phyloP scores from a whole-genome alignment of 2,113 vertebrate genomes.

The human region DNA sequence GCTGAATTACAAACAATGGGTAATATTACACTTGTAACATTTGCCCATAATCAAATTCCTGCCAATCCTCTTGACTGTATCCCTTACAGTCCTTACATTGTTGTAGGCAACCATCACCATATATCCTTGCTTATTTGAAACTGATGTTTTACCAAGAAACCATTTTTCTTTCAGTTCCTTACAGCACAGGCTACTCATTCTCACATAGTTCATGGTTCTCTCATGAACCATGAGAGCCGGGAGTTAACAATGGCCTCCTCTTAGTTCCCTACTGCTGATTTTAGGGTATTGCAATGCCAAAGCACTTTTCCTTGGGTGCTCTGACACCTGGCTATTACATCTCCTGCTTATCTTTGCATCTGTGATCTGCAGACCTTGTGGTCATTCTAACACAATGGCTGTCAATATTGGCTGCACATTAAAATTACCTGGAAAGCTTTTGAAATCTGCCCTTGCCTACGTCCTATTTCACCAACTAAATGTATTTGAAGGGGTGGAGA shows the following conservation, averaged over 20 bases:
- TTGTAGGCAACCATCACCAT: background rate
- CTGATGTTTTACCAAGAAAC: background rate
- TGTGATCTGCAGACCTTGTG: background rate
- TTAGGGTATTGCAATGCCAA: background rate
- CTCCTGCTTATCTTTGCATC: background rate
- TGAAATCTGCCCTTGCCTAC: background rate
- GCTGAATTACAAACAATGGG: background rate
- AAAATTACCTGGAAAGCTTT: background rate
- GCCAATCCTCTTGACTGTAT: background rate
- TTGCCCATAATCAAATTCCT: background rate
- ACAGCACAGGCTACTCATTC: background rate
- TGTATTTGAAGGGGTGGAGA: background rate
- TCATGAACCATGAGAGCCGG: background rate
- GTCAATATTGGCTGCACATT: background rate
- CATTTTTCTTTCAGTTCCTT: background rate
- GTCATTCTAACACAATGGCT: background rate
- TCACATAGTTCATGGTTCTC: no score
- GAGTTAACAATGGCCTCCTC: background rate
- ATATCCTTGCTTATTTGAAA: background rate
- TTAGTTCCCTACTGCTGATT: background rate
- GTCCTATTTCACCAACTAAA: background rate
- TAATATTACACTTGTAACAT: background rate
- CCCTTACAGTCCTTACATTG: background rate
- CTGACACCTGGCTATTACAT: background rate
- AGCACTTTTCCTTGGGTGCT: background rate